Percentiles rank a stretch among this genome's conserved stretches.
Evolutionary conservation across 2,888 invertebrate genomes (phyloP).

Genomic region (Colletes collaris): DNA sequence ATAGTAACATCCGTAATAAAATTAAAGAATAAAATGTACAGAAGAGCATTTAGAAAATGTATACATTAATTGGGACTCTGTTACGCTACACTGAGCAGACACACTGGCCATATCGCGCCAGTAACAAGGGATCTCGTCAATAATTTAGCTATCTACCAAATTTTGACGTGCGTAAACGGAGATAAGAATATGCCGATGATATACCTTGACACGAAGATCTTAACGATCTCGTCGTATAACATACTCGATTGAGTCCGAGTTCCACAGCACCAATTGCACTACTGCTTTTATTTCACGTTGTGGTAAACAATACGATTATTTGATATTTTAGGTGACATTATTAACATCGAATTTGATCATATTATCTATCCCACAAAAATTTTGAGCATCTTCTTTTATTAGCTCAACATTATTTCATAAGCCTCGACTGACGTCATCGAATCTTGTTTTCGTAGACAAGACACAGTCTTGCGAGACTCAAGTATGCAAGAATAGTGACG

Average conservation of each 20-base stretch:
- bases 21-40: slow-evolving; percentile 82
- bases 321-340: slow-evolving; percentile 8
- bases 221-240: slow-evolving; percentile 18
- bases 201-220: not conserved
- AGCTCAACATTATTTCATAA: not conserved
- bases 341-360: slow-evolving; percentile 18
- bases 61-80: slow-evolving; percentile 75
- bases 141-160: slow-evolving; percentile 30
- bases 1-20: slow-evolving; percentile 76
- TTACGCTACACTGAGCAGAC: slow-evolving; percentile 78
- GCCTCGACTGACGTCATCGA: slow-evolving; percentile 62
- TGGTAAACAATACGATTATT: slow-evolving; percentile 30
- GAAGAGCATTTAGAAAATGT: slow-evolving; percentile 80
- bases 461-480: slow-evolving; percentile 47
- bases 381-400: not conserved
- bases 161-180: slow-evolving; percentile 36
- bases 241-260: slow-evolving; percentile 53
- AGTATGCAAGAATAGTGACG: slow-evolving; percentile 47
- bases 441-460: slow-evolving; percentile 48
- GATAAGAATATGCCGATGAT: slow-evolving; percentile 3
- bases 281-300: slow-evolving; percentile 51
- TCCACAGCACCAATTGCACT: slow-evolving; percentile 63
- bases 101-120: slow-evolving; percentile 63
- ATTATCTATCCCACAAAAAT: slow-evolving; percentile 1
- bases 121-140: slow-evolving; percentile 59